Evolutionary conservation across 2,888 invertebrate genomes (phyloP).

Genomic region (Adelphocoris suturalis): DNA sequence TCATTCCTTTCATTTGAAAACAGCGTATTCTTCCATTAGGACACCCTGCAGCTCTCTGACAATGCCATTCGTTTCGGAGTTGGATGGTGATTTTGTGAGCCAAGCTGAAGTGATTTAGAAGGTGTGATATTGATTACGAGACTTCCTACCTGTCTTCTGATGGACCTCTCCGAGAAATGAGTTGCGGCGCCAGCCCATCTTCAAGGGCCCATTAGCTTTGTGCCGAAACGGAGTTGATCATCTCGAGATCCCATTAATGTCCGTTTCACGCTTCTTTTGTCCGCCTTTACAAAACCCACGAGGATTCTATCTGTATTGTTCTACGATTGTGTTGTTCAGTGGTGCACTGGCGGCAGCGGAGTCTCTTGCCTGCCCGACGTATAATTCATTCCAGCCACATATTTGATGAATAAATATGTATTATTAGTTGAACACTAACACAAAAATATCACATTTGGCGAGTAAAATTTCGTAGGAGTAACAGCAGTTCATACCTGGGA

Average conservation of each 20-base stretch:
- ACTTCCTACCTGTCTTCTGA: constrained; percentile 15
- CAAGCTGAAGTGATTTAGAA: neutral
- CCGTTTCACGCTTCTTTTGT: constrained; percentile 34
- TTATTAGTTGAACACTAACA: too few species aligned
- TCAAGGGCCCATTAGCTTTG: constrained; percentile 34
- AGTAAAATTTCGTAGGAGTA: too few species aligned
- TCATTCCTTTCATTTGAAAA: too few species aligned
- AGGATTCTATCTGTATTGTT: constrained; percentile 20
- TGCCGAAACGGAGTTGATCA: constrained; percentile 20
- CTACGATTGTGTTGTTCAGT: neutral
- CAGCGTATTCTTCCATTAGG: too few species aligned
- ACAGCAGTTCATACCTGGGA: too few species aligned
- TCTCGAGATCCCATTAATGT: constrained; percentile 21
- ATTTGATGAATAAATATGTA: too few species aligned
- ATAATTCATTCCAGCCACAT: too few species aligned
- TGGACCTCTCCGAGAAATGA: constrained; percentile 24
- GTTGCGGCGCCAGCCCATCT: constrained; percentile 26
- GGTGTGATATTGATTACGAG: constrained; percentile 26
- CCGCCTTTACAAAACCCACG: constrained; percentile 20
- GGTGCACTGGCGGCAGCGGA: neutral
- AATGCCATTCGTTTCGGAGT: neutral
- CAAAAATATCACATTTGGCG: too few species aligned
- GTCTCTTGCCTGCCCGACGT: too few species aligned
- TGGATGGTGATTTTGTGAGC: neutral
- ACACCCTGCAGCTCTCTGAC: neutral